Percentiles rank a stretch among this genome's conserved stretches.
Evolutionary conservation across 92 coral and sea anemone genomes (phyloP).

Genomic region (Desmophyllum pertusum): DNA sequence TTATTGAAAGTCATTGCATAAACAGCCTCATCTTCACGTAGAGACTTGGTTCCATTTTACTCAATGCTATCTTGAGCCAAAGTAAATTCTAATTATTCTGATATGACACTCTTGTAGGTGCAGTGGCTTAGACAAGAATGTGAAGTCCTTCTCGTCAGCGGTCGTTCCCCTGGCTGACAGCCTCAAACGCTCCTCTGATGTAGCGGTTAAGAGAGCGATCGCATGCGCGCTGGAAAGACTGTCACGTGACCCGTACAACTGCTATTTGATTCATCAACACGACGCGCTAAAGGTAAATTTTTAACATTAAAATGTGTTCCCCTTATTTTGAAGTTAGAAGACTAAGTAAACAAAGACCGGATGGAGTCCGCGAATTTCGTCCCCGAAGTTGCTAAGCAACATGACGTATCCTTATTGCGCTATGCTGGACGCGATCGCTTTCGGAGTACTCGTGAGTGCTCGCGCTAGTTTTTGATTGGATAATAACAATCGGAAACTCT

Average conservation of each 20-base stretch:
- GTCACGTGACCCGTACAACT: constrained; percentile 81
- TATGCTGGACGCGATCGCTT: too few relatives aligned
- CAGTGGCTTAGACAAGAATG: constrained; percentile 80
- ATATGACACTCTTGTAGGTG: constrained; percentile 60
- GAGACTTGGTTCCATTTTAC: too few relatives aligned
- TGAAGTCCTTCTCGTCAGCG: constrained; percentile 76
- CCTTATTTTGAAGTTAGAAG: neutral
- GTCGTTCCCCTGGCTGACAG: constrained; percentile 89
- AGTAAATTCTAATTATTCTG: neutral
- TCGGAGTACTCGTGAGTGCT: too few relatives aligned
- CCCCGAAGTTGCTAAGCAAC: too few relatives aligned
- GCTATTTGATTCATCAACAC: constrained; percentile 76
- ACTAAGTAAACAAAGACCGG: neutral
- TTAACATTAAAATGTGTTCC: neutral
- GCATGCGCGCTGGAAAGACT: constrained; percentile 84
- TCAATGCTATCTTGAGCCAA: neutral
- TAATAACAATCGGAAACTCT: too few relatives aligned
- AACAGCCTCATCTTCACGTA: too few relatives aligned
- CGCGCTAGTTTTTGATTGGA: too few relatives aligned
- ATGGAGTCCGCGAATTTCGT: too few relatives aligned
- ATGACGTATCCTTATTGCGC: too few relatives aligned
- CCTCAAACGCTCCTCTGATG: constrained; percentile 68
- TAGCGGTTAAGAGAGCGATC: constrained; percentile 74
- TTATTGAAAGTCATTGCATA: too few relatives aligned
- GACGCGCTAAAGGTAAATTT: constrained; percentile 85